phyloP scores from a whole-genome alignment of 2,113 vertebrate genomes.

The Campylomormyrus numenius region DNA sequence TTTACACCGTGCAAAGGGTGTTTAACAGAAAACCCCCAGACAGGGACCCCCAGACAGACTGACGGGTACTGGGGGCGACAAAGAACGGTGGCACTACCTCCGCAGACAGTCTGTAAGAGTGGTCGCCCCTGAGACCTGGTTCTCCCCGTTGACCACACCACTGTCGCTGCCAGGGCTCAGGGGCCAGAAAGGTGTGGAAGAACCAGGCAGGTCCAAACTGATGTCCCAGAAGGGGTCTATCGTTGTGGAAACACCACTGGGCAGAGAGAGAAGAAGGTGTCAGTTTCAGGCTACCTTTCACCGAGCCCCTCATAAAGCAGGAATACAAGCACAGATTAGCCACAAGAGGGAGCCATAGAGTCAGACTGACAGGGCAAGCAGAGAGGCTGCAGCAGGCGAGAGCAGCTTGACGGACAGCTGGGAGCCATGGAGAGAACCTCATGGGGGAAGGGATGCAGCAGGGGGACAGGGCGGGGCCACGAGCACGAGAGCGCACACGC shows the following conservation, averaged over 20 bases:
- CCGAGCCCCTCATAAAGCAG: too few species aligned
- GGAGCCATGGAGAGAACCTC: neutral
- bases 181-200: slow-evolving; percentile 96
- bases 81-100: slow-evolving; percentile 61
- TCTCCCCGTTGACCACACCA: slow-evolving; percentile 87
- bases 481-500: neutral
- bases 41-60: neutral
- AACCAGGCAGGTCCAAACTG: slow-evolving; percentile 93
- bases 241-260: slow-evolving; percentile 91
- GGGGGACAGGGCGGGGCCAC: neutral
- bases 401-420: slow-evolving; percentile 15
- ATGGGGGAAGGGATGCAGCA: neutral
- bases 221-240: slow-evolving; percentile 99
- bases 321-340: neutral
- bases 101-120: slow-evolving; percentile 95
- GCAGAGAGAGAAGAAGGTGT: neutral
- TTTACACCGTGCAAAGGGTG: neutral
- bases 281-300: neutral
- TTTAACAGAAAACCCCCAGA: neutral
- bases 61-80: neutral
- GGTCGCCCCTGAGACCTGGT: slow-evolving; percentile 82
- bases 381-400: neutral
- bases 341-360: slow-evolving; percentile 42
- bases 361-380: neutral
- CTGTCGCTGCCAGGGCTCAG: slow-evolving; percentile 90